Conservation (phyloP, 1,140 invertebrate genomes). For the Spodoptera litura region DNA sequence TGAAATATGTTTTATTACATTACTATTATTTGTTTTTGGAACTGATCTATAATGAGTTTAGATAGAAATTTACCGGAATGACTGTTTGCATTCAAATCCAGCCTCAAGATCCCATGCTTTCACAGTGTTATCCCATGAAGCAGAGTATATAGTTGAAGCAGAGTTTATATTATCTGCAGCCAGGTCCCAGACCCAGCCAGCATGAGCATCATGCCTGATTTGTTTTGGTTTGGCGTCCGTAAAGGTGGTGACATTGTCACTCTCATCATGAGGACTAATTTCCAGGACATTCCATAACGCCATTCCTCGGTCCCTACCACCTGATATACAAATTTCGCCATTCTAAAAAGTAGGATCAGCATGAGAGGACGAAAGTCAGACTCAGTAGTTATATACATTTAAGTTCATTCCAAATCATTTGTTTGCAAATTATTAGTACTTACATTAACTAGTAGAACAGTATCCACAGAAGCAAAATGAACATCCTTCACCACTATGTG, state of each 20-base stretch:
- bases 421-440: constrained; percentile 50
- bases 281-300: constrained; percentile 75
- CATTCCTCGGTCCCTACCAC: constrained; percentile 79
- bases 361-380: constrained; percentile 30
- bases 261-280: constrained; percentile 57
- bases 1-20: constrained; percentile 49
- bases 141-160: constrained; percentile 75
- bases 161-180: constrained; percentile 69
- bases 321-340: constrained; percentile 80
- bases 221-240: constrained; percentile 64
- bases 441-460: constrained; percentile 82
- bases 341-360: constrained; percentile 62
- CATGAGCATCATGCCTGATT: constrained; percentile 74
- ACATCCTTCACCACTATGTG: constrained; percentile 80
- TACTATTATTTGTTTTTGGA: too few species aligned
- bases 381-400: neutral
- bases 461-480: constrained; percentile 83
- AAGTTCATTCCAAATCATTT: neutral
- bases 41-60: too few species aligned
- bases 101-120: constrained; percentile 81
- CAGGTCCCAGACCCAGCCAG: constrained; percentile 84
- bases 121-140: constrained; percentile 84
- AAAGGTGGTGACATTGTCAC: constrained; percentile 56
- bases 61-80: constrained; percentile 70
- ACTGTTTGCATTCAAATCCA: constrained; percentile 71